phyloP scores from a whole-genome alignment of 2,797 vertebrate genomes.

The Brotula barbata region DNA sequence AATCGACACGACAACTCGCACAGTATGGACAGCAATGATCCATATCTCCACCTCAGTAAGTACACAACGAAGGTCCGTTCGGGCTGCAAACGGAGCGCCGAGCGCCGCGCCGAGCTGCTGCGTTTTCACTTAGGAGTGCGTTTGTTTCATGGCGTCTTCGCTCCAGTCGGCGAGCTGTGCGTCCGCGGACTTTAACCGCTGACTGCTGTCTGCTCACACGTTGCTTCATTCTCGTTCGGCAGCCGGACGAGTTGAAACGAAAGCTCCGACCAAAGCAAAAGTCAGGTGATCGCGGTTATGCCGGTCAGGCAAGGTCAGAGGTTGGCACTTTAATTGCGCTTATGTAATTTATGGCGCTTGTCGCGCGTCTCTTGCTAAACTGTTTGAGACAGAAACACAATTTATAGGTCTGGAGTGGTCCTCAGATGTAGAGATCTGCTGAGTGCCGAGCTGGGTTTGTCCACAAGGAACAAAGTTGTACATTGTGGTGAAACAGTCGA shows the following conservation, averaged over 20 bases:
- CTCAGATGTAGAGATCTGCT: conserved; percentile 26
- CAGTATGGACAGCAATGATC: conserved; percentile 81
- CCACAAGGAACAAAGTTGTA: conserved; percentile 57
- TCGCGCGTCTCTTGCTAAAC: conserved; percentile 73
- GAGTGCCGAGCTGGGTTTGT: conserved; percentile 53
- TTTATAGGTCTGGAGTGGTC: conserved; percentile 71
- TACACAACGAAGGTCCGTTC: conserved; percentile 4
- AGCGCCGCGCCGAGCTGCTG: conserved; percentile 2
- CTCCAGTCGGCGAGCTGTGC: conserved; percentile 24
- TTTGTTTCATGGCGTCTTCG: conserved; percentile 68
- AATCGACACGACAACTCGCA: conserved; percentile 65
- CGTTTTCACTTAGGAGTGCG: conserved; percentile 47
- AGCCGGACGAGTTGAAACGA: conserved; percentile 42
- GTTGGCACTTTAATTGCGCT: conserved; percentile 85
- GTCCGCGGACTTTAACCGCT: conserved; percentile 63
- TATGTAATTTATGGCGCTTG: conserved; percentile 83
- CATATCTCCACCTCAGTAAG: conserved; percentile 81
- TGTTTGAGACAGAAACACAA: conserved; percentile 70
- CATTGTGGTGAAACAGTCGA: background rate
- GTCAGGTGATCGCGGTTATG: conserved; percentile 79
- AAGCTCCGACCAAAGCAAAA: conserved; percentile 63
- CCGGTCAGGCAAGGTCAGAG: conserved; percentile 82
- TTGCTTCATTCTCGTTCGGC: background rate
- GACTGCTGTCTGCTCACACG: too few relatives aligned
- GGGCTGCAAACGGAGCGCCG: background rate